These are phyloP conservation scores for Hippocampus mohnikei DNA, from an alignment of 2,113 vertebrate species.

Conservation along the genomic window DNA sequence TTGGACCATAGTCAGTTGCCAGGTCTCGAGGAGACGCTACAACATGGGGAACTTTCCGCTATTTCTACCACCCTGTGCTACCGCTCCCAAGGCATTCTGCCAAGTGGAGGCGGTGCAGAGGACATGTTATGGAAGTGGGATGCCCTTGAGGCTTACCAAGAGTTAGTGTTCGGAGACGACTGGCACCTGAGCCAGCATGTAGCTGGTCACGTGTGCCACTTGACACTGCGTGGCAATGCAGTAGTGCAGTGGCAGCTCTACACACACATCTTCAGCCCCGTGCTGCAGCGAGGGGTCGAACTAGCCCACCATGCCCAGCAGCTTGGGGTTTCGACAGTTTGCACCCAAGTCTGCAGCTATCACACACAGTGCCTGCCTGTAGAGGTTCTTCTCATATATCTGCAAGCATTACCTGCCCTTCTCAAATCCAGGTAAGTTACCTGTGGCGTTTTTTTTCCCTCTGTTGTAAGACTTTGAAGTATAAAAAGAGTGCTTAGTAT, in stretches of 20 bases:
- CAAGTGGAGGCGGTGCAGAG: conserved; percentile 80
- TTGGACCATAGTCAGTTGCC: conserved; percentile 83
- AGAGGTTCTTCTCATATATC: conserved; percentile 89
- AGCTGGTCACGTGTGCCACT: conserved; percentile 84
- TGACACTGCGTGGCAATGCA: conserved; percentile 86
- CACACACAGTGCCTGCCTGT: conserved; percentile 76
- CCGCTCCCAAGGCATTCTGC: conserved; percentile 85
- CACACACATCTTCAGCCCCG: conserved; percentile 82
- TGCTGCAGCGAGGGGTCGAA: conserved; percentile 89
- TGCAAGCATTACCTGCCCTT: conserved; percentile 84
- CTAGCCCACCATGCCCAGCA: conserved; percentile 81
- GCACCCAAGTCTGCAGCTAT: conserved; percentile 67
- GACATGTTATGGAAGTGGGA: conserved; percentile 90
- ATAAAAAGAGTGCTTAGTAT: neutral
- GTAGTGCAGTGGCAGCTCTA: conserved; percentile 92
- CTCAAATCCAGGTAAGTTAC: conserved; percentile 87
- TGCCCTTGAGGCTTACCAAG: conserved; percentile 85
- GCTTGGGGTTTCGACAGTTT: conserved; percentile 67
- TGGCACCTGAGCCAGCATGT: conserved; percentile 78
- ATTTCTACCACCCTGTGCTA: conserved; percentile 68
- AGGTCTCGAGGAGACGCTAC: conserved; percentile 78
- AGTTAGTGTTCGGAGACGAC: conserved; percentile 84
- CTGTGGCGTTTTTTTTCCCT: neutral
- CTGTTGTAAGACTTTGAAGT: neutral
- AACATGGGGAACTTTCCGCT: conserved; percentile 60